phyloP scores from a whole-genome alignment of 2,113 vertebrate genomes.

The Lophotis ruficrista region DNA sequence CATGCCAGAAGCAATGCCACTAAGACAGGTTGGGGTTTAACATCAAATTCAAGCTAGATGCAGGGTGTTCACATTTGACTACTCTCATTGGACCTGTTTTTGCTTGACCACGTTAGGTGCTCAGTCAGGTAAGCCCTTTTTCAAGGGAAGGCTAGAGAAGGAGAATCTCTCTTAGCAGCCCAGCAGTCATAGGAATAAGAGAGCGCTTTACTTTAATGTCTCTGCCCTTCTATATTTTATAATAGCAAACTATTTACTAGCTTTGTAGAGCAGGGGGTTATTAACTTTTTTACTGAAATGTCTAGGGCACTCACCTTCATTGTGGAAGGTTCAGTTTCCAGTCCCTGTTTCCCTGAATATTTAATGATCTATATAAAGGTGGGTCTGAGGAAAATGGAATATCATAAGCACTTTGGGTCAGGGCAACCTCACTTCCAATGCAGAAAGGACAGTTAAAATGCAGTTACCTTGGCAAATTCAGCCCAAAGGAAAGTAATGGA shows the following conservation, averaged over 20 bases:
- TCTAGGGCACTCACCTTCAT: constrained; percentile 10
- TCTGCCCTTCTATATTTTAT: not conserved
- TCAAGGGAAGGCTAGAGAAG: not conserved
- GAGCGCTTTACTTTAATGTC: not conserved
- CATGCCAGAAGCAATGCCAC: not conserved
- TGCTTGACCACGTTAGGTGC: not conserved
- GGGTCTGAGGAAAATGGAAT: not conserved
- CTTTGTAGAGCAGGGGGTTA: not conserved
- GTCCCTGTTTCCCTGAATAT: not conserved
- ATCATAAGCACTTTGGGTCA: not conserved
- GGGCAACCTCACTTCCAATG: not conserved
- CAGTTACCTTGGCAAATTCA: not conserved
- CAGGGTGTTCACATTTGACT: not conserved
- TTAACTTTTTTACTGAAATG: not conserved
- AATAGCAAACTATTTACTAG: not conserved
- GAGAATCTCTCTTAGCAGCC: not conserved
- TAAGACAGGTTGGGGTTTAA: not conserved
- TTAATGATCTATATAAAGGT: constrained; percentile 6
- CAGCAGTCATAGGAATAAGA: not conserved
- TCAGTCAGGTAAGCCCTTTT: not conserved
- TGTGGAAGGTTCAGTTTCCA: not conserved
- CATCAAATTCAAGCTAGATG: not conserved
- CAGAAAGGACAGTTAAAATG: not conserved
- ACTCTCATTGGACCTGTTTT: not conserved
- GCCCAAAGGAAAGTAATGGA: not conserved